These are phyloP conservation scores for Oxycera nigricornis DNA, from an alignment of 2,888 invertebrate genomes.

Conservation along the genomic window DNA sequence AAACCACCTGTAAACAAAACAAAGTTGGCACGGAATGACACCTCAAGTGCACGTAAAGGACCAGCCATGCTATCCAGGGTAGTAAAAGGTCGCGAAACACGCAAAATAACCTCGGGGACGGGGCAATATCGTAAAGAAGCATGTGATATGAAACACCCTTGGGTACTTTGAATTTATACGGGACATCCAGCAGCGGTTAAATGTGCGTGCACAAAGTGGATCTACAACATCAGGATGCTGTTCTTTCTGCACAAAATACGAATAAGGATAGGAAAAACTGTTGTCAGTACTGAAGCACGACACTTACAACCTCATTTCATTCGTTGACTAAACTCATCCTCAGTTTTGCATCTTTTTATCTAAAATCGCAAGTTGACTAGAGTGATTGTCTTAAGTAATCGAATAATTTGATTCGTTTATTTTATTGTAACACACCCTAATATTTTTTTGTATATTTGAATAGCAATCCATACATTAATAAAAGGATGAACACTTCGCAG, in stretches of 20 bases:
- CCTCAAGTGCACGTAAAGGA: conserved; percentile 39
- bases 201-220: conserved; percentile 41
- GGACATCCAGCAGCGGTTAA: conserved; percentile 34
- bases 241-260: neutral
- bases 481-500: too few relatives aligned
- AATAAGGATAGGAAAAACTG: neutral
- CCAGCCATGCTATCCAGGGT: conserved; percentile 27
- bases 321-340: conserved; percentile 29
- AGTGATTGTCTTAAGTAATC: too few relatives aligned
- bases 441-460: too few relatives aligned
- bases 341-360: too few relatives aligned
- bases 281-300: conserved; percentile 42
- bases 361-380: too few relatives aligned
- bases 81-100: conserved; percentile 48
- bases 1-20: conserved; percentile 40
- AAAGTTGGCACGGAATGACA: conserved; percentile 34
- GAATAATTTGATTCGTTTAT: too few relatives aligned
- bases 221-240: neutral
- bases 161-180: conserved; percentile 48
- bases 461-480: too few relatives aligned
- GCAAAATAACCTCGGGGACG: conserved; percentile 48
- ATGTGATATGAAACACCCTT: conserved; percentile 48
- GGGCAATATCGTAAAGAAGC: conserved; percentile 47
- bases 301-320: conserved; percentile 31
- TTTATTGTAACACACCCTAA: too few relatives aligned